These are phyloP conservation scores for Anguilla marmorata DNA, from an alignment of 2,797 vertebrate species.

Conservation along the genomic window DNA sequence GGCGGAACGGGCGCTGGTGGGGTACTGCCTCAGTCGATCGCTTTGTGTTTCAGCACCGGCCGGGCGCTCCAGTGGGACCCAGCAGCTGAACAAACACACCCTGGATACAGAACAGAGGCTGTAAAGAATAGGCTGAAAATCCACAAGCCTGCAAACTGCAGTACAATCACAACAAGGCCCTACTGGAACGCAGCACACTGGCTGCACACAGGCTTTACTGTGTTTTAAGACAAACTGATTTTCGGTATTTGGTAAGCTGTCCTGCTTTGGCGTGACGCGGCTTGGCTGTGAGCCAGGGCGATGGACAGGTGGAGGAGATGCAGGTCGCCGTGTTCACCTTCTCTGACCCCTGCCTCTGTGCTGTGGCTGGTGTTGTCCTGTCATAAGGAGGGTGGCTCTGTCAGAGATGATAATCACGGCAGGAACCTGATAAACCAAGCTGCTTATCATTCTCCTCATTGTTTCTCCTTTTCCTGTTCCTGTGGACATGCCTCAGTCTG, in stretches of 20 bases:
- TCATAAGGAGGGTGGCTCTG: background rate
- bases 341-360: background rate
- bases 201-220: background rate
- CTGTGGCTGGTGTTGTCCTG: too few relatives aligned
- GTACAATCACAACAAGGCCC: background rate
- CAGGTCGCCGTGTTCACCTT: background rate
- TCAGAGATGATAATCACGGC: background rate
- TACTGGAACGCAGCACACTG: background rate
- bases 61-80: background rate
- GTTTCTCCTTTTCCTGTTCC: background rate
- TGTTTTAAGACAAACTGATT: background rate
- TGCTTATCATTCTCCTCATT: background rate
- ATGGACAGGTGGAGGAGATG: background rate
- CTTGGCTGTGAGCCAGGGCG: background rate
- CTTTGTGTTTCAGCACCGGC: background rate
- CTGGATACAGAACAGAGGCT: background rate
- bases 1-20: background rate
- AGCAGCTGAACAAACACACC: slow-evolving; percentile 21
- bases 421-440: background rate
- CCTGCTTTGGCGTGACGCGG: background rate
- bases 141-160: background rate
- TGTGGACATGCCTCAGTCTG: background rate
- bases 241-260: background rate
- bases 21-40: too few relatives aligned
- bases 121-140: slow-evolving; percentile 7